phyloP scores from a whole-genome alignment of 2,113 vertebrate genomes.

The Grammomys surdaster region DNA sequence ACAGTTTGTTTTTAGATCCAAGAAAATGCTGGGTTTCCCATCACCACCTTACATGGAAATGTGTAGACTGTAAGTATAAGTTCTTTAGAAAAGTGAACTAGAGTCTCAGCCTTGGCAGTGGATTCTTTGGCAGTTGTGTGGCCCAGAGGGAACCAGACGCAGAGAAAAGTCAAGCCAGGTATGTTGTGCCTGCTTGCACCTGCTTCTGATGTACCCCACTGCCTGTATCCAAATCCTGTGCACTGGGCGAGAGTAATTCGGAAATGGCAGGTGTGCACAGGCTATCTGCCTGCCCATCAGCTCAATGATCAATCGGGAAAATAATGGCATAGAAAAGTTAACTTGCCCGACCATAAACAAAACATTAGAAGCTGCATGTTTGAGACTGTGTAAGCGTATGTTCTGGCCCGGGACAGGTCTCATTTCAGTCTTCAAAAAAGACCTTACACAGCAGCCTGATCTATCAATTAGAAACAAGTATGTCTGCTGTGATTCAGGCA shows the following conservation, averaged over 20 bases:
- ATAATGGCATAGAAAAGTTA: neutral
- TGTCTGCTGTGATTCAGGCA: constrained; percentile 1
- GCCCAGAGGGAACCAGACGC: constrained; percentile 25
- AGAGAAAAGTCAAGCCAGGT: constrained; percentile 45
- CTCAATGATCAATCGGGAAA: neutral
- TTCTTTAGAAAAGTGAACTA: neutral
- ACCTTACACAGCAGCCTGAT: neutral
- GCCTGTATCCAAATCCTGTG: neutral
- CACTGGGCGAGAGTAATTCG: constrained; percentile 39
- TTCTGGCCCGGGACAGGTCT: neutral
- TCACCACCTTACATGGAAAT: neutral
- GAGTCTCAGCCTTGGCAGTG: constrained; percentile 35
- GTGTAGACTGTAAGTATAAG: neutral
- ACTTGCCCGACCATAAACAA: neutral
- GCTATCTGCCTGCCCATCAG: constrained; percentile 1
- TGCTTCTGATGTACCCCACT: neutral
- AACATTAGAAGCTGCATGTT: constrained; percentile 2
- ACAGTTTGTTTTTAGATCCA: neutral
- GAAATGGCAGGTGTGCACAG: constrained; percentile 7
- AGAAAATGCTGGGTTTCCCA: neutral
- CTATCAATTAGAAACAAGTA: neutral
- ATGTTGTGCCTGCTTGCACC: constrained; percentile 9
- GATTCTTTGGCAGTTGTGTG: constrained; percentile 34
- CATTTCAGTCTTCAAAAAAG: constrained; percentile 52
- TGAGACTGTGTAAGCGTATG: neutral